These are phyloP conservation scores for Tetragonula clypearis DNA, from an alignment of 1,140 invertebrate genomes.

Conservation along the genomic window DNA sequence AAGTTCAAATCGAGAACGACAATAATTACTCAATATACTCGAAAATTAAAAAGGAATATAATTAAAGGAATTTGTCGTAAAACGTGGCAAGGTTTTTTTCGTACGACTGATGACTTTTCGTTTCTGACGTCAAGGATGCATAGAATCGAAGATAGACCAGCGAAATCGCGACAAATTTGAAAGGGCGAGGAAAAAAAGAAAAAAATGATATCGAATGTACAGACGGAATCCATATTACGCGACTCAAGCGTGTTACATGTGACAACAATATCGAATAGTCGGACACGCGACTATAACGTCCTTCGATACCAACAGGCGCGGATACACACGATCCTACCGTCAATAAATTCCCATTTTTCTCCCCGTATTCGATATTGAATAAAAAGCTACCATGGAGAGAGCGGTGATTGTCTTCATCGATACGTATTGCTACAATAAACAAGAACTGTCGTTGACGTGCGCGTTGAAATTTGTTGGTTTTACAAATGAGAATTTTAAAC, in stretches of 20 bases:
- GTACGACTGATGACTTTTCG: neutral
- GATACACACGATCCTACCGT: neutral
- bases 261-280: slow-evolving; percentile 16
- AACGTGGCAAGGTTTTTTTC: neutral
- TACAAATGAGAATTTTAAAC: too few relatives aligned
- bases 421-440: neutral
- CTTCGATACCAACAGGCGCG: slow-evolving; percentile 9
- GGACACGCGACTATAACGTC: slow-evolving; percentile 6
- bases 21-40: too few relatives aligned
- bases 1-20: too few relatives aligned
- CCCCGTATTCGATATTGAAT: slow-evolving; percentile 11
- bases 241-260: slow-evolving; percentile 12
- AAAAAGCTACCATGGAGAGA: neutral
- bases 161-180: neutral
- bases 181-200: neutral
- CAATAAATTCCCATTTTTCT: slow-evolving; percentile 20
- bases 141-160: neutral
- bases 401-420: neutral
- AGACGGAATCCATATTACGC: neutral
- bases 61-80: too few relatives aligned
- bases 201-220: neutral
- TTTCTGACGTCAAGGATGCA: neutral
- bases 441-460: neutral
- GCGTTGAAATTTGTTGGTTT: neutral
- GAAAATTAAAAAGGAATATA: too few relatives aligned